phyloP scores from a whole-genome alignment of 2,113 vertebrate genomes.

The Arothron firmamentum region DNA sequence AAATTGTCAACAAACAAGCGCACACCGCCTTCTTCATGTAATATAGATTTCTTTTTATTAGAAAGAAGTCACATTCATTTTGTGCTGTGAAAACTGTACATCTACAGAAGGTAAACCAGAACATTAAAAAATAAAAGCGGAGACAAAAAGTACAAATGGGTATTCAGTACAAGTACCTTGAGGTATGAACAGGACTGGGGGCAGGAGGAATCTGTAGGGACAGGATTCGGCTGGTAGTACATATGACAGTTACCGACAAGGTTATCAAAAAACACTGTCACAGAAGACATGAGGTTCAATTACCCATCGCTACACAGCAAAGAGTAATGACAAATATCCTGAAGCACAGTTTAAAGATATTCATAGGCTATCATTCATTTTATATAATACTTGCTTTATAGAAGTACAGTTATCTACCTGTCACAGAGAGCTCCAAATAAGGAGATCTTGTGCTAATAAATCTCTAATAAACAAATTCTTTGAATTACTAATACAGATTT shows the following conservation, averaged over 20 bases:
- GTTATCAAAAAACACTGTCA: constrained; percentile 79
- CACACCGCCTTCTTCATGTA: constrained; percentile 35
- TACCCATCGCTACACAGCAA: constrained; percentile 52
- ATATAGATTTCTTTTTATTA: constrained; percentile 80
- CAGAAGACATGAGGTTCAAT: constrained; percentile 78
- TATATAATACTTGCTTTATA: constrained; percentile 73
- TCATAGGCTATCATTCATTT: constrained; percentile 80
- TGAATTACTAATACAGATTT: constrained; percentile 75
- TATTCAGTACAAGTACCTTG: constrained; percentile 49
- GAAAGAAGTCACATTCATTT: constrained; percentile 88
- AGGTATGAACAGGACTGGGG: constrained; percentile 48
- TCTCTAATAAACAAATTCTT: constrained; percentile 79
- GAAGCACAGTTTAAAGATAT: constrained; percentile 81
- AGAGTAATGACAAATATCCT: constrained; percentile 69
- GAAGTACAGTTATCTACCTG: constrained; percentile 79
- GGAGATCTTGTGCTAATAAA: constrained; percentile 77
- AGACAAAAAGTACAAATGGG: constrained; percentile 61
- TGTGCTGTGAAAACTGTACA: constrained; percentile 92
- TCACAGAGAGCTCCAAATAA: constrained; percentile 77
- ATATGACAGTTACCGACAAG: constrained; percentile 66
- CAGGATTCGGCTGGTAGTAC: constrained; percentile 54
- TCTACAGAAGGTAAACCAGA: constrained; percentile 65
- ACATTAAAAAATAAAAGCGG: constrained; percentile 49
- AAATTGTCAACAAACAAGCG: not conserved
- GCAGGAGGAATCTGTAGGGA: constrained; percentile 35